Evolutionary conservation across 2,113 vertebrate species (phyloP).

Genomic region (Myotis yumanensis): DNA sequence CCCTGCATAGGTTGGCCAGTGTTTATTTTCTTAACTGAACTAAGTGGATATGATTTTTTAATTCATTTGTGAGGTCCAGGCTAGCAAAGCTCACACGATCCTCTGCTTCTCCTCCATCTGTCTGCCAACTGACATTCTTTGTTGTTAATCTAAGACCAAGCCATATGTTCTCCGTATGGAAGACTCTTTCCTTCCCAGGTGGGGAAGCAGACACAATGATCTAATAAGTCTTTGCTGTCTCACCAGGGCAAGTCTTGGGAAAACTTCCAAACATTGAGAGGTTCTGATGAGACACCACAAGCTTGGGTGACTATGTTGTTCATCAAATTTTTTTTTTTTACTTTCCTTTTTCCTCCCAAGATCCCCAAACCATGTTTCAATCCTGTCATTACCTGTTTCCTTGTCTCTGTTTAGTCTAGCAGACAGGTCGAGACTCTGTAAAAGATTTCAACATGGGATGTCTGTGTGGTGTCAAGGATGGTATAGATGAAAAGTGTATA

Average conservation of each 20-base stretch:
- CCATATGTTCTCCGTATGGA: constrained; percentile 77
- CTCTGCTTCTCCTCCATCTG: constrained; percentile 71
- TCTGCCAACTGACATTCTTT: constrained; percentile 79
- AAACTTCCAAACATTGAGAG: constrained; percentile 73
- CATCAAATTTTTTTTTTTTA: constrained; percentile 68
- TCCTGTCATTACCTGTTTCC: constrained; percentile 78
- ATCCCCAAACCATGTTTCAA: constrained; percentile 76
- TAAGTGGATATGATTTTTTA: constrained; percentile 61
- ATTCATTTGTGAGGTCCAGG: constrained; percentile 57
- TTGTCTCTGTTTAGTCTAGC: constrained; percentile 81
- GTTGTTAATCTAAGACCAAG: constrained; percentile 74
- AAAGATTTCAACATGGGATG: constrained; percentile 72
- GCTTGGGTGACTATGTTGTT: constrained; percentile 74
- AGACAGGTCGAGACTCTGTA: constrained; percentile 71
- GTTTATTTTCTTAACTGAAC: constrained; percentile 59
- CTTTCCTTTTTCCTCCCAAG: constrained; percentile 73
- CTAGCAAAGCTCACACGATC: constrained; percentile 40
- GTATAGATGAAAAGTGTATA: constrained; percentile 59
- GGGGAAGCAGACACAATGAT: constrained; percentile 73
- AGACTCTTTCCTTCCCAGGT: constrained; percentile 77
- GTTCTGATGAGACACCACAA: constrained; percentile 73
- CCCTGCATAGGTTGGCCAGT: not conserved
- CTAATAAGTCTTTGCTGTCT: constrained; percentile 77
- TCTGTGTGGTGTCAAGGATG: constrained; percentile 67
- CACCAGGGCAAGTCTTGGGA: constrained; percentile 72